Base-by-base conservation (phyloP, 2,888 invertebrate species). In the Heliconius ismenius region DNA sequence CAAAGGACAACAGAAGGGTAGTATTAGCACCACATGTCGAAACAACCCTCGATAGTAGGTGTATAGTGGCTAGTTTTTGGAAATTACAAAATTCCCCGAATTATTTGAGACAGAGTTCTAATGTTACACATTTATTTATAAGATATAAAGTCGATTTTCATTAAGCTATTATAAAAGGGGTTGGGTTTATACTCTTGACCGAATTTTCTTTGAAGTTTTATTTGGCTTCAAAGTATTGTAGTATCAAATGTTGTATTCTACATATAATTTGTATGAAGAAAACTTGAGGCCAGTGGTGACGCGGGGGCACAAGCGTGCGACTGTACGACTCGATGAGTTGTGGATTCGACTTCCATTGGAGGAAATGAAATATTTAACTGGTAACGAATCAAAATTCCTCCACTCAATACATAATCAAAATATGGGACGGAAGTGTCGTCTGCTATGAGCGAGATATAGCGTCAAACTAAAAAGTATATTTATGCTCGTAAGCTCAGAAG, bases 21-120 rank as follows among this genome's bases (percentile, higher is more conserved):
- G 26, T 64, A 69, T 32, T 3, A 64, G 63, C 75, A 13, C 70
- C 75, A 75, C 63, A 75, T 75, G 75, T 63, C 69, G 49, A 54
- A 49, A 21, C 36, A 75, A 70, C 75, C 75, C 75, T 75, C 70
- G 1, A 65, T 39, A 24, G 36, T 39, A 39, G 39, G 39, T 39
- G 9, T 49, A 49, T 49, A 39, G 67, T 43, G 15, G 39, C 10
- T 43, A 67, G 67, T 67, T 67, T 67, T 67, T 67, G 67, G 67
- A 43, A 67, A 67, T 67, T 43, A 67, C 67, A 24, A 67, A 67
- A 39, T 43, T 24, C 67, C 24, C 36, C 39, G 39, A 67, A 67
- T 67, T 67, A 39, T 67, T 13, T 67, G 3, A 67, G n/a, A 36
- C 65, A 36, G 13, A 24, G n/a, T 39, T 39, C 67, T 39, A 15